phyloP scores from a whole-genome alignment of 2,113 vertebrate species.

The Heliornis fulica region DNA sequence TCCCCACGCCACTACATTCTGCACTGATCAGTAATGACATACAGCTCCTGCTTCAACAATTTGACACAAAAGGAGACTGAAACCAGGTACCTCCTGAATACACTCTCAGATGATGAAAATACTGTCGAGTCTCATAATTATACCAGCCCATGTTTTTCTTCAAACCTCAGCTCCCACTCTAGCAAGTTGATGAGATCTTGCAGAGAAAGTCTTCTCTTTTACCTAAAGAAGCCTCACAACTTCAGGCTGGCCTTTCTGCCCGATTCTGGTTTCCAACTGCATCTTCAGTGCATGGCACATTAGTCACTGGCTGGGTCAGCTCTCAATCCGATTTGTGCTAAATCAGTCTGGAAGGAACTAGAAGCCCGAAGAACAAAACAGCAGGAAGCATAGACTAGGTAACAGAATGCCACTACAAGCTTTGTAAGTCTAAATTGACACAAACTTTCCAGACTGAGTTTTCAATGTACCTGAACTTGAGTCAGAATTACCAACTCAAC shows the following conservation, averaged over 20 bases:
- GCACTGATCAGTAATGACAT: constrained; percentile 7
- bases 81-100: background rate
- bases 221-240: background rate
- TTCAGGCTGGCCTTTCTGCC: background rate
- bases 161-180: background rate
- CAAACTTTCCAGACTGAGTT: background rate
- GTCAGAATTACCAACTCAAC: background rate
- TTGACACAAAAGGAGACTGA: background rate
- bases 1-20: background rate
- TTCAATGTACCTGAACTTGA: background rate
- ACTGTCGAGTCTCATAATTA: background rate
- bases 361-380: background rate
- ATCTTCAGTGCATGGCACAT: background rate
- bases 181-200: background rate
- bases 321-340: background rate
- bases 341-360: background rate
- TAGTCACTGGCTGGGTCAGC: background rate
- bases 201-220: background rate
- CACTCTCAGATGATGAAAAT: background rate
- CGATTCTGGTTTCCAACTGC: background rate
- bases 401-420: background rate
- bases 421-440: background rate
- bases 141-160: background rate
- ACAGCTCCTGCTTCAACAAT: constrained; percentile 24
- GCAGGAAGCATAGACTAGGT: background rate